Evolutionary conservation across 1,140 invertebrate species (phyloP), one percentile per base, ranked within the genome.

Genomic region (Patella vulgata): DNA sequence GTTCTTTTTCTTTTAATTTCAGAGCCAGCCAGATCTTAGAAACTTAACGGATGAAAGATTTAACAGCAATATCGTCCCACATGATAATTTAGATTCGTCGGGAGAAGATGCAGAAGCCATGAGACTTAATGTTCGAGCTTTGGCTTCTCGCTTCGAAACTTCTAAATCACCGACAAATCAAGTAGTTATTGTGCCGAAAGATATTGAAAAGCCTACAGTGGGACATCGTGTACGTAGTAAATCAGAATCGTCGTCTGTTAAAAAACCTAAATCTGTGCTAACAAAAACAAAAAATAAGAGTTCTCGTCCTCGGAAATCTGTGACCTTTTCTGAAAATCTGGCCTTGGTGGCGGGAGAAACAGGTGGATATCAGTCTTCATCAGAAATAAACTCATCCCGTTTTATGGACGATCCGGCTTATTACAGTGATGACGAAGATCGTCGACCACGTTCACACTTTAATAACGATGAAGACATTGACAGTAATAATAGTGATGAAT

Each of bases 251-350:
- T 66, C 63, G 51, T 50, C 58, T 21, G 56, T 51, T 17, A 62
- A 63, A n/a, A 71, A 72, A 68, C 73, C 73, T 28, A 78, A 75
- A 46, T 74, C 73, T 25, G 73, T 70, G 28, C 60, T 75, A 40
- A 75, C 71, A 56, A 71, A 63, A 59, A 71, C 70, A 44, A 75
- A 74, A 60, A 36, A 36, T 33, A 69, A 64, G 47, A 70, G 57
- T 39, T 64, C 33, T 28, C 31, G 59, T 9, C 66, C 69, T 14
- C 55, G 68, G 14, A 78, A 78, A 46, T 74, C 71, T 50, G 75
- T 78, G 48, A 78, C 73, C 23, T 78, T 78, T 68, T 69, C 63
- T 23, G 73, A 73, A 33, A 69, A 70, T 60, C 63, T 75, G 31
- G 68, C 69, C 11, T 36, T 67, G 28, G 59, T 67, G 28, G 68